Evolutionary conservation across 2,113 vertebrate genomes (phyloP).

Genomic region (Paradisaea rubra): DNA sequence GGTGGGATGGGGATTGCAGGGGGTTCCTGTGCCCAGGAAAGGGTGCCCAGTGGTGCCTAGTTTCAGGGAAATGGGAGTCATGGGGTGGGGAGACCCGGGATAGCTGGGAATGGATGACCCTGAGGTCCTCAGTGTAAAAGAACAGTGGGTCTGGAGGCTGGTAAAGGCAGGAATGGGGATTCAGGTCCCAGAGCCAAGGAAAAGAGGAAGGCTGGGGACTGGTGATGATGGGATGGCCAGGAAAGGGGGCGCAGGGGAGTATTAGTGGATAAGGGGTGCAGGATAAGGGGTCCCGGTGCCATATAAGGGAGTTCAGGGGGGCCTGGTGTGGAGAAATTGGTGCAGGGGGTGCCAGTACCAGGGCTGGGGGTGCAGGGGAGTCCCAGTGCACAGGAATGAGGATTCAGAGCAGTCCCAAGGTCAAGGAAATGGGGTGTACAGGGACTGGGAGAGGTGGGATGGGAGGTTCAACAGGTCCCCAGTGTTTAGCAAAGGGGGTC

Average conservation of each 20-base stretch:
- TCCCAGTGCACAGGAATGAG: neutral
- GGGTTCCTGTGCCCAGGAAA: neutral
- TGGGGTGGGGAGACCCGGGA: accelerated
- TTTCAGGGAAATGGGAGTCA: neutral
- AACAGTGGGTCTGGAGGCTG: neutral
- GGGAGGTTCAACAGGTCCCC: neutral
- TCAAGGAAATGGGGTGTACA: neutral
- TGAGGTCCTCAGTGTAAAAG: neutral
- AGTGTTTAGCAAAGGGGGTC: neutral
- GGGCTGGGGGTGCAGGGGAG: neutral
- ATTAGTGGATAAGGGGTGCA: neutral
- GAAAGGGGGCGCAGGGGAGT: neutral
- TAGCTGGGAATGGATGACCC: neutral
- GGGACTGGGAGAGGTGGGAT: neutral
- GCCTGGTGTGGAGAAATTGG: neutral
- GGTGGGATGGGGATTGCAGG: neutral
- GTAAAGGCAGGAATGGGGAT: neutral
- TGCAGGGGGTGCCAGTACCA: neutral
- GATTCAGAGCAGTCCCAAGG: neutral
- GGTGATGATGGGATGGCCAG: neutral
- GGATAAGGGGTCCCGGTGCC: neutral
- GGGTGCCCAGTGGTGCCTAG: neutral
- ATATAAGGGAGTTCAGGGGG: neutral
- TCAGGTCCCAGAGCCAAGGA: neutral
- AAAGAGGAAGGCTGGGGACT: neutral